Conservation (phyloP, 2,888 invertebrate species). For the Meiosimyza platycephala region DNA sequence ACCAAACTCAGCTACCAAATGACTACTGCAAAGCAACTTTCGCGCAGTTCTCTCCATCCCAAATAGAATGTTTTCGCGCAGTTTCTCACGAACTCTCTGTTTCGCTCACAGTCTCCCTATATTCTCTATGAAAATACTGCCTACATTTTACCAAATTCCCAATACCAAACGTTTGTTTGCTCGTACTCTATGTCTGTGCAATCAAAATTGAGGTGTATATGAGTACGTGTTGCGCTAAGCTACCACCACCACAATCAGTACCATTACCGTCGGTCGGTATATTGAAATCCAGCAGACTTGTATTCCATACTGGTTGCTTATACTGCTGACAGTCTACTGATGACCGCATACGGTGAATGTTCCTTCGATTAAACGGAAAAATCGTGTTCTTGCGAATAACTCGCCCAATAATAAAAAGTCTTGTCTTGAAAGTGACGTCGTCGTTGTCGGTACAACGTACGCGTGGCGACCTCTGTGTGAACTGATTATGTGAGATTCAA, state of each 20-base stretch:
- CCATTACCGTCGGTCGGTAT: not conserved
- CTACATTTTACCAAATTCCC: too few species aligned
- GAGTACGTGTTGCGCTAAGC: slow-evolving; percentile 2
- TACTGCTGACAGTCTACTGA: slow-evolving; percentile 35
- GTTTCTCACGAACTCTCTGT: not conserved
- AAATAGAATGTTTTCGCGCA: not conserved
- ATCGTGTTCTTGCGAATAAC: slow-evolving; percentile 1
- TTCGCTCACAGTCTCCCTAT: not conserved
- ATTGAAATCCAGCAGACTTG: not conserved
- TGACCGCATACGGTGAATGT: slow-evolving; percentile 37
- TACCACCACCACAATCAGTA: not conserved
- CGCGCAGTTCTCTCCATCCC: slow-evolving; percentile 3
- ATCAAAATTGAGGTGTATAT: too few species aligned
- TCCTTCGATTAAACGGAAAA: not conserved
- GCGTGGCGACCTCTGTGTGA: slow-evolving; percentile 25
- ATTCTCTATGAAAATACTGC: too few species aligned
- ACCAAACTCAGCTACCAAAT: not conserved
- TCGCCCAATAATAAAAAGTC: not conserved
- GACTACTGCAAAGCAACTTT: not conserved
- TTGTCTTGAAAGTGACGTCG: not conserved
- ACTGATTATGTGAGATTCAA: not conserved
- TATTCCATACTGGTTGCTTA: not conserved
- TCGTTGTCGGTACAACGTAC: slow-evolving; percentile 1
- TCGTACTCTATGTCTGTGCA: too few species aligned
- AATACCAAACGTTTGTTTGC: too few species aligned